These are phyloP conservation scores for Tetrax tetrax DNA, from an alignment of 2,113 vertebrate genomes.

Conservation along the genomic window DNA sequence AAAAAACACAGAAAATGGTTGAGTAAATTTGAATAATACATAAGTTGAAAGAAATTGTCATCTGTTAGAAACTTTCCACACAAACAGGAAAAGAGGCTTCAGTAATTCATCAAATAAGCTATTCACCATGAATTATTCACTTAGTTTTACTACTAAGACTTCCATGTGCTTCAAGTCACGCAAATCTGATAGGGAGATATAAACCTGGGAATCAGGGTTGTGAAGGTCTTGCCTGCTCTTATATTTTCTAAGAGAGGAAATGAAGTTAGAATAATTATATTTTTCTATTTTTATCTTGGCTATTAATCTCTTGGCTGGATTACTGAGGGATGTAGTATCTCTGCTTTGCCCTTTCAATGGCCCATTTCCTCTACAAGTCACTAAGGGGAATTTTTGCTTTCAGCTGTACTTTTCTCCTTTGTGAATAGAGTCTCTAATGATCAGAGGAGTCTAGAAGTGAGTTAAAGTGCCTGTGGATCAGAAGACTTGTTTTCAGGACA, in stretches of 20 bases:
- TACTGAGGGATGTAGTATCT: conserved; percentile 28
- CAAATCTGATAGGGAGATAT: conserved; percentile 22
- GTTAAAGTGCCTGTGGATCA: not conserved
- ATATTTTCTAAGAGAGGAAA: conserved; percentile 41
- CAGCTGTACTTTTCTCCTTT: conserved; percentile 13
- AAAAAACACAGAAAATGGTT: not conserved
- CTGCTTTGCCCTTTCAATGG: conserved; percentile 37
- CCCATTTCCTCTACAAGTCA: not conserved
- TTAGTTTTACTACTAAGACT: conserved; percentile 39
- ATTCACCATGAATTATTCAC: conserved; percentile 54
- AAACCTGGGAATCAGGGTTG: conserved; percentile 48
- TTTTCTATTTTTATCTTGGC: conserved; percentile 55
- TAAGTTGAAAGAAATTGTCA: conserved; percentile 31
- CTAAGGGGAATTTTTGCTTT: not conserved
- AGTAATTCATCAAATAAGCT: conserved; percentile 41
- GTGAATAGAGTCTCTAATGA: not conserved
- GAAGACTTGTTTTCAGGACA: conserved; percentile 11
- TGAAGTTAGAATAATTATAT: conserved; percentile 56
- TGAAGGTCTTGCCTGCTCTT: conserved; percentile 17
- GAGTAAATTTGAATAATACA: not conserved
- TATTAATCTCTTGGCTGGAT: conserved; percentile 57
- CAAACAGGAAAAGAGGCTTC: conserved; percentile 5
- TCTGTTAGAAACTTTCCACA: not conserved
- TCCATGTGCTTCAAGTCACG: conserved; percentile 13
- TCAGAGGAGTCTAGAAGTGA: not conserved